Conservation (phyloP, 2,888 invertebrate species). For the Ethmia dodecea region DNA sequence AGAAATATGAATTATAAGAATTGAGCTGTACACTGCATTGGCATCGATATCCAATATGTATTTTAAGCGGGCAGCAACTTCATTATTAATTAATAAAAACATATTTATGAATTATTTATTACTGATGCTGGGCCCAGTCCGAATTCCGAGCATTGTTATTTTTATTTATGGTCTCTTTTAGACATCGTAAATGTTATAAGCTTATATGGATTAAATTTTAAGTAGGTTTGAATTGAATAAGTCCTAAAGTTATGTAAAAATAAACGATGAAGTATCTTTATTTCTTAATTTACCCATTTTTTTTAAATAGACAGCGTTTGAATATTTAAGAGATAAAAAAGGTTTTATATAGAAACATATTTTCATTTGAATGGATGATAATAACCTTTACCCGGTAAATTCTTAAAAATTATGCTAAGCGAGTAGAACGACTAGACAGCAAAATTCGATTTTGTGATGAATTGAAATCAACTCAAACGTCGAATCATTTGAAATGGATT, state of each 20-base stretch:
- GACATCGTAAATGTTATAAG: slow-evolving; percentile 38
- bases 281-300: slow-evolving; percentile 14
- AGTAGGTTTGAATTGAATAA: slow-evolving; percentile 6
- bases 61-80: slow-evolving; percentile 35
- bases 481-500: slow-evolving; percentile 36
- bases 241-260: slow-evolving; percentile 10
- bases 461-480: slow-evolving; percentile 43
- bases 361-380: slow-evolving; percentile 15
- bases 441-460: slow-evolving; percentile 43
- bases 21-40: slow-evolving; percentile 42
- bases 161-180: slow-evolving; percentile 50
- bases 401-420: slow-evolving; percentile 41
- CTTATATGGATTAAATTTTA: slow-evolving; percentile 8
- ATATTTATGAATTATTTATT: slow-evolving; percentile 64
- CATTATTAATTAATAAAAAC: slow-evolving; percentile 66
- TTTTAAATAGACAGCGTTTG: slow-evolving; percentile 11
- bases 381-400: slow-evolving; percentile 18
- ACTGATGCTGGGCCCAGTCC: slow-evolving; percentile 25
- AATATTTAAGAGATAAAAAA: slow-evolving; percentile 4
- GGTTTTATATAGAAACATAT: slow-evolving; percentile 6
- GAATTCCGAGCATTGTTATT: slow-evolving; percentile 46
- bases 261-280: slow-evolving; percentile 14
- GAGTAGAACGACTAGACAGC: slow-evolving; percentile 33
- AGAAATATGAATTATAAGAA: slow-evolving; percentile 64
- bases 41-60: slow-evolving; percentile 31